Base-by-base conservation (phyloP, 1,140 invertebrate genomes). In the Liolophura sinensis region DNA sequence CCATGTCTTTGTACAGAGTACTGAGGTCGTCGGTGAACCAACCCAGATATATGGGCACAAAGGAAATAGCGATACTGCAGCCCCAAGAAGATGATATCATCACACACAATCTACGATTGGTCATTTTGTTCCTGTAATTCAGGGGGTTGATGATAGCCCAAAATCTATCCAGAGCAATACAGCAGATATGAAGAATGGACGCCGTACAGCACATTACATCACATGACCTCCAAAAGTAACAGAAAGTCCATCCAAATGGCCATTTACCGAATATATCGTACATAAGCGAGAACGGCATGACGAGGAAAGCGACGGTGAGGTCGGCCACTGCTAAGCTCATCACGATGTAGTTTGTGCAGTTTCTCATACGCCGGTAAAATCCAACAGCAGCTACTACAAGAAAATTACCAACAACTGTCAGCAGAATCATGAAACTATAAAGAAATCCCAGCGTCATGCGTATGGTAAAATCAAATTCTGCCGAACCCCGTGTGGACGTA, bases 321-420 rank as follows among this genome's bases (percentile, higher is more conserved):
- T 93, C 92, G 9, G 90, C 89, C 31, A 91, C 84, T 0, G 91
- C 91, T 58, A 93, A 80, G 3, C 95, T 97, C 47, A 95, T 95
- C 72, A 98, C 88, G 85, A 98, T 98, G 63, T 96, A 88, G 85
- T 98, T 98, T 55, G 95, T 95, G 71, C 97, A 93, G 72, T 94
- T 89, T 75, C 95, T 88, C 63, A 98, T 87, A 18, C 75, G 71
- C 58, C 75, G 69, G 71, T 78, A 76, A 0, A 77, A 77, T n/a
- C 93, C 92, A 47, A 98, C 95, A 60, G 95, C 94, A 60, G 93
- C 88, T 76, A 97, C 95, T 61, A 97, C 94, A 40, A 98, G 87
- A 72, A 91, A 90, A 85, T 98, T 97, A 59, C 95, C 94, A 40
- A 40, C 31, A 40, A 40, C 31, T 5, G 31, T 40, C 31, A 40